Evolutionary conservation across 2,888 invertebrate species (phyloP), one percentile per base, ranked within the genome.

Genomic region (Helicoverpa assulta): DNA sequence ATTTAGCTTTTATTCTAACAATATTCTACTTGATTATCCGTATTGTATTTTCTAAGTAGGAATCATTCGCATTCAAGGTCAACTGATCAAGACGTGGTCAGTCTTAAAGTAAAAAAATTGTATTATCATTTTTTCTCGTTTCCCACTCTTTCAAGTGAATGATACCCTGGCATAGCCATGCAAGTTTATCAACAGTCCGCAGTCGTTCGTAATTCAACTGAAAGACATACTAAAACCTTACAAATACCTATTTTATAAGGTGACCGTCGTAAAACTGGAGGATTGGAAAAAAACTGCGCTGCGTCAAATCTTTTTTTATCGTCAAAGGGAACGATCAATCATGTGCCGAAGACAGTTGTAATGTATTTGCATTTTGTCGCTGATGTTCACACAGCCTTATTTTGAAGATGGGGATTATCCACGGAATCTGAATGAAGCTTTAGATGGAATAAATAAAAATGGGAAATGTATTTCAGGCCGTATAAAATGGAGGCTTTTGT

Each of bases 181-280:
- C 58, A 70, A 55, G 71, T 73, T 75, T 81, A 83, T 85, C 76
- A 84, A 80, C 72, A 59, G 54, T 50, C 72, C 21, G 61, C 73
- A 80, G 62, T 62, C 73, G 58, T 74, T 63, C 78, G 58, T 78
- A 60, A 79, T 70, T 72, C 69, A 64, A 70, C 56, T 57, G 66
- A 73, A 72, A 70, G 56, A 54, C 61, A 63, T 66, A 73, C 70
- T 83, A 80, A 83, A 83, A 73, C 76, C 69, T 62, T 72, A 73
- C 67, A 81, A 82, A 80, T 80, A 76, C 71, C 71, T 73, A 74
- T 74, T 83, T 80, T 82, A 84, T 82, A 80, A 84, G 73, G 80
- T 83, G 83, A 84, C 86, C 85, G 80, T 85, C 84, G 61, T 85
- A 86, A 86, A 85, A 76, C 61, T 58, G 64, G 51, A 76, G 73